Conservation (phyloP, 2,113 vertebrate genomes). For the Copsychus sechellarum region DNA sequence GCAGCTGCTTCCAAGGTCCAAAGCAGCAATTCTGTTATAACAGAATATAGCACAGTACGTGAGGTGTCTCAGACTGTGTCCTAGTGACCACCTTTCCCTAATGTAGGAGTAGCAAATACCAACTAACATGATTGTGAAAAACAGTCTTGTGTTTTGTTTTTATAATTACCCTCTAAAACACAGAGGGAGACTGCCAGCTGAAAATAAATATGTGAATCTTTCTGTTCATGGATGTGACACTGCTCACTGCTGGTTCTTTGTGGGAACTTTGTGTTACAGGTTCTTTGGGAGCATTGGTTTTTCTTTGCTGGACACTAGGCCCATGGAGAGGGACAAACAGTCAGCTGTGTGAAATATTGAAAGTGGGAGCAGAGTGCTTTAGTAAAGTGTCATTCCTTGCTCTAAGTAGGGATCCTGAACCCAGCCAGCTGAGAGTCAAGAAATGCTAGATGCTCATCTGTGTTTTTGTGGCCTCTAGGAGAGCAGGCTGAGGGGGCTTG, state of each 20-base stretch:
- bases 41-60: background rate
- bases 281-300: background rate
- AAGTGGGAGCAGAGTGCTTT: background rate
- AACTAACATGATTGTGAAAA: background rate
- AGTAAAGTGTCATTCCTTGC: background rate
- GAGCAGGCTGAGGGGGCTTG: background rate
- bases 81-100: background rate
- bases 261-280: background rate
- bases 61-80: background rate
- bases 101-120: background rate
- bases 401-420: background rate
- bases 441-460: background rate
- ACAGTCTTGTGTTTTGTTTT: background rate
- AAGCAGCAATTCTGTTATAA: background rate
- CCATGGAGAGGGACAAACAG: background rate
- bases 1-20: background rate
- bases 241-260: background rate
- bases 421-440: background rate
- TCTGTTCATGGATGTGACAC: fast-evolving
- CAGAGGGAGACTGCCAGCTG: background rate
- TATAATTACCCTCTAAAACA: background rate
- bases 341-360: background rate
- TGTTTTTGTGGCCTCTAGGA: background rate
- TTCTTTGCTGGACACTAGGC: background rate
- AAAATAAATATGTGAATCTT: background rate